A percentile compares a stretch with the other conserved stretches of the same genome.
These are phyloP conservation scores for Erebia epiphron DNA, from an alignment of 2,888 invertebrate species.

Conservation along the genomic window DNA sequence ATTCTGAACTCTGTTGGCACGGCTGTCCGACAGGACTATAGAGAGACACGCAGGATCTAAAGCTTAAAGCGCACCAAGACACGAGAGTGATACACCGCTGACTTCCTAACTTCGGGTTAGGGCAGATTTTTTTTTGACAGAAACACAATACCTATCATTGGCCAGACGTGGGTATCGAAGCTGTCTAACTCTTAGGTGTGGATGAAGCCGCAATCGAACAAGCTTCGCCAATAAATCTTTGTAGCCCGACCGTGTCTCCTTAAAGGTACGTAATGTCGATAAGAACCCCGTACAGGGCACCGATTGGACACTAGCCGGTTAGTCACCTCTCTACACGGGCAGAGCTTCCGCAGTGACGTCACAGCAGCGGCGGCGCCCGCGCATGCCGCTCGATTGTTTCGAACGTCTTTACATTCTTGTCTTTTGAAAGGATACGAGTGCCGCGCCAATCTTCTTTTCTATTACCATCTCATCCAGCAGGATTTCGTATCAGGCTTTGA, in stretches of 20 bases:
- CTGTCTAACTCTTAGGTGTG: too few species aligned
- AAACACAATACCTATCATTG: too few species aligned
- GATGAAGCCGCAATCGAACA: too few species aligned
- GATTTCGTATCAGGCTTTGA: not conserved
- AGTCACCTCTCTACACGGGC: slow-evolving; percentile 56
- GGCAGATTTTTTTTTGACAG: too few species aligned
- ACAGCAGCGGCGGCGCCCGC: slow-evolving; percentile 40
- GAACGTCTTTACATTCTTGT: slow-evolving; percentile 7
- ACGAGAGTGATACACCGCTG: too few species aligned
- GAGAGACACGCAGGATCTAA: too few species aligned
- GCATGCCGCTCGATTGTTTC: slow-evolving; percentile 24
- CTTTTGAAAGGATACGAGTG: not conserved
- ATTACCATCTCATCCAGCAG: not conserved
- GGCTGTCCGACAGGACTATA: too few species aligned
- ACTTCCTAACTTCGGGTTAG: too few species aligned
- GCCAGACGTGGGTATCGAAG: too few species aligned
- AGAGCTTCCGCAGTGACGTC: slow-evolving; percentile 75
- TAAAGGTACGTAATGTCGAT: slow-evolving; percentile 11
- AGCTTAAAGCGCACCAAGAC: too few species aligned
- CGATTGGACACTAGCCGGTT: slow-evolving; percentile 42
- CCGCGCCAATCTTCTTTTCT: not conserved
- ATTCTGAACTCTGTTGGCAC: too few species aligned
- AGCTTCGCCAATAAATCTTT: not conserved
- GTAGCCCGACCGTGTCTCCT: slow-evolving; percentile 6
- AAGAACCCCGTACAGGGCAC: slow-evolving; percentile 19